A percentile compares a stretch with the other conserved stretches of the same genome.
Evolutionary conservation across 2,113 vertebrate genomes (phyloP).

Genomic region (Tichodroma muraria): DNA sequence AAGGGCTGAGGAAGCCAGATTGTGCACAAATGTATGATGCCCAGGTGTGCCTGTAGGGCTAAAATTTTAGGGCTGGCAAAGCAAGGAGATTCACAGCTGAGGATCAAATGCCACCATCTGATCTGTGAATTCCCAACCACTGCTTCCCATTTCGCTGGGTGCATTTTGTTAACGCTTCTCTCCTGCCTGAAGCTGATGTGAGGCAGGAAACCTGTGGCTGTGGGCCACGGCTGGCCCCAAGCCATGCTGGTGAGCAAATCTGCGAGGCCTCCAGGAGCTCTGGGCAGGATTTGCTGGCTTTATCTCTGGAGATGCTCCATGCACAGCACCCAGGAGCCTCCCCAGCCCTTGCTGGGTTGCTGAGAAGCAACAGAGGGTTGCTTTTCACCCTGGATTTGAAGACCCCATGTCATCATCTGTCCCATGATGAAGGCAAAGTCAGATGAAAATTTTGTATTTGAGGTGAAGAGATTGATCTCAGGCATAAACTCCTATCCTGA

Average conservation of each 20-base stretch:
- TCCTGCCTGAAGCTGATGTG: neutral
- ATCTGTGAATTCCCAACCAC: neutral
- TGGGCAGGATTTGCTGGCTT: neutral
- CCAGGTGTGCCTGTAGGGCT: neutral
- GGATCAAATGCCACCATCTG: neutral
- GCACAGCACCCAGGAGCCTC: neutral
- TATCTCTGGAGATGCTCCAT: neutral
- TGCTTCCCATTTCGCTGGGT: neutral
- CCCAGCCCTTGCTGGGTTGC: too few relatives aligned
- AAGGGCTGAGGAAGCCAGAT: neutral
- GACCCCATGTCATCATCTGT: rapidly evolving
- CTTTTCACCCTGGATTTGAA: neutral
- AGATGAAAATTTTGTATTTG: neutral
- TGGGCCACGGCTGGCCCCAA: neutral
- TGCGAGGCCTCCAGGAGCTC: neutral
- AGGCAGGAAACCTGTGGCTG: neutral
- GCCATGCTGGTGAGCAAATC: neutral
- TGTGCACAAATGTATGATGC: neutral
- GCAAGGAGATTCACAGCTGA: neutral
- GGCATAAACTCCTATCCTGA: neutral
- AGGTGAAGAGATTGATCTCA: neutral
- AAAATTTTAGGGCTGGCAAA: neutral
- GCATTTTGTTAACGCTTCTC: neutral
- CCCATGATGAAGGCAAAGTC: neutral
- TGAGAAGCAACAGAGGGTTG: neutral